These are phyloP conservation scores for Criorhina ranunculi DNA, from an alignment of 2,888 invertebrate genomes.

Conservation along the genomic window DNA sequence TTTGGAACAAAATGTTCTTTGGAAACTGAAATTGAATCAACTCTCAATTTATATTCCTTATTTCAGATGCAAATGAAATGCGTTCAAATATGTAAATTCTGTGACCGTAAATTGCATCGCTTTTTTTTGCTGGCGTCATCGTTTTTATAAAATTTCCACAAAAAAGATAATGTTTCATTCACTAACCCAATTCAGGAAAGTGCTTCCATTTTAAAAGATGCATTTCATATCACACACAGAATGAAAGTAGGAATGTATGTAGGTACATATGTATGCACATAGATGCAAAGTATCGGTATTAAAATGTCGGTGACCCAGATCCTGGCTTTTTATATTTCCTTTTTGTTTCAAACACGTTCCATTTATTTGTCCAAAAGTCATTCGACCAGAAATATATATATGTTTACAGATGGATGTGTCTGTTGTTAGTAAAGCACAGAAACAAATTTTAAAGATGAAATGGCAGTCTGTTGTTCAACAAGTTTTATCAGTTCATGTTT, in stretches of 20 bases:
- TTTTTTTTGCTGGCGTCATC: conserved; percentile 3
- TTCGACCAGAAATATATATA: too few species aligned
- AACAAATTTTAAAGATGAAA: not conserved
- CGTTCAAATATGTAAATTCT: not conserved
- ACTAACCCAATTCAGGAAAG: conserved; percentile 12
- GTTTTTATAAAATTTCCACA: conserved; percentile 5
- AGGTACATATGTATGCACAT: not conserved
- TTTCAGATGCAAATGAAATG: conserved; percentile 1
- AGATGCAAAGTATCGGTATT: conserved; percentile 8
- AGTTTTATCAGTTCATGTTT: not conserved
- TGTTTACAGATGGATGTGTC: not conserved
- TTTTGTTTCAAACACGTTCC: conserved; percentile 9
- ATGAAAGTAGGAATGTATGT: not conserved
- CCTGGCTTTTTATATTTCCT: not conserved
- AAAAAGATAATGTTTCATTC: not conserved
- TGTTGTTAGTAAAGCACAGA: not conserved
- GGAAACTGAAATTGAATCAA: not conserved
- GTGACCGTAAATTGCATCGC: conserved; percentile 3
- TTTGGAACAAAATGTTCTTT: not conserved
- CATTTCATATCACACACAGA: conserved; percentile 3
- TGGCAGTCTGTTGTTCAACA: not conserved
- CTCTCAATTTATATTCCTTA: conserved; percentile 7
- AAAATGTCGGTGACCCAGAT: conserved; percentile 1
- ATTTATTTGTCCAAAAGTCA: conserved; percentile 4
- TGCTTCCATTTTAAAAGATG: not conserved